Base-by-base conservation (phyloP, 2,888 invertebrate genomes). In the Augiades crinisus region DNA sequence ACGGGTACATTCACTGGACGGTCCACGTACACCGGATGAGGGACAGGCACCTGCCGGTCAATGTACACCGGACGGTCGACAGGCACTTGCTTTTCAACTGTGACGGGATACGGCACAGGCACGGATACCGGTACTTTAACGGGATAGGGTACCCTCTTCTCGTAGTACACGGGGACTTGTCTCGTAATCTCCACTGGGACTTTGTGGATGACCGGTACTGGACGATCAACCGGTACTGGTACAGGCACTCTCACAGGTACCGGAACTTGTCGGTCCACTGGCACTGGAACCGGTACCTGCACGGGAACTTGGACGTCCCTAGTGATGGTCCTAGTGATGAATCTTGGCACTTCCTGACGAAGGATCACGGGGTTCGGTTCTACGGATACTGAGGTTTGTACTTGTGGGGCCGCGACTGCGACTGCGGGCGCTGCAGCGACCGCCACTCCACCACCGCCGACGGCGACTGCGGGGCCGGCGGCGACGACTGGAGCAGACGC, bases 51-150 rank as follows among this genome's bases (percentile, higher is more conserved):
- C 46, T 91, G 90, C 58, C 91, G 90, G 55, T 92, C 91, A 0
- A 93, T 82, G 59, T 90, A 77, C 33, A 93, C 91, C 1, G 93
- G 93, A 37, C 91, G 83, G 59, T 91, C 85, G 0, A 92, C 88
- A 2, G 91, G 84, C 1, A 93, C 92, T 34, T 91, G 91, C 58
- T 82, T 90, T 62, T 91, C 88, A 1, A 91, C 91, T 1, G 88
- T 83, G 1, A 92, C 92, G 10, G 92, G 92, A 62, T 92, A 91
- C 7, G 92, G 92, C n/a, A 90, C 89, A 0, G 91, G 91, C 14
- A 91, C 91, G 1, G 76, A 73, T 0, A 89, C 86, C 2, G 91
- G 91, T 12, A 92, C 92, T 66, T 75, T 83, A 0, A 90, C 89
- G 1, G 88, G 86, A 58, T 88, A 87, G 41, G 91, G 90, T 61